These are phyloP conservation scores for Thereuonema tuberculata DNA, from an alignment of 1,140 invertebrate genomes.

Conservation along the genomic window DNA sequence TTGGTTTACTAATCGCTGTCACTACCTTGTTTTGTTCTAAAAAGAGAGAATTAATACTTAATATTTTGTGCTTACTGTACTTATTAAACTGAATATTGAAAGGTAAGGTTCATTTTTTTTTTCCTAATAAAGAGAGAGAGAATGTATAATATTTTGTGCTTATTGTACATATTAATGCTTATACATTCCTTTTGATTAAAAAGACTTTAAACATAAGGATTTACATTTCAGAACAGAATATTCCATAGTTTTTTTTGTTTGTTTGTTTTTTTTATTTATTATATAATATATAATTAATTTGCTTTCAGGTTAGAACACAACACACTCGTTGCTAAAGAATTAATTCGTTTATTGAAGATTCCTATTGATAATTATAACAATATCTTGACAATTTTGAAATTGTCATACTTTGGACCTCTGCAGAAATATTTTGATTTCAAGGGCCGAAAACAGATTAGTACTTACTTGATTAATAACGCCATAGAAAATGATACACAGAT, in stretches of 20 bases:
- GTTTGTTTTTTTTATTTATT: too few species aligned
- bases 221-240: constrained; percentile 1
- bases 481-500: constrained; percentile 78
- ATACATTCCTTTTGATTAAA: too few species aligned
- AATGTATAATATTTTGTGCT: too few species aligned
- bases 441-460: constrained; percentile 70
- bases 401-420: constrained; percentile 70
- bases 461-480: constrained; percentile 75
- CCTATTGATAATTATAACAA: constrained; percentile 92
- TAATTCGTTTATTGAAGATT: constrained; percentile 83
- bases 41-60: too few species aligned
- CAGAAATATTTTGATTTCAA: constrained; percentile 80
- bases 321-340: constrained; percentile 73
- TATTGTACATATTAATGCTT: too few species aligned
- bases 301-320: constrained; percentile 52
- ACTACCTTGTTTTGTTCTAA: too few species aligned
- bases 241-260: too few species aligned
- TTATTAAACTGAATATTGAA: constrained; percentile 59
- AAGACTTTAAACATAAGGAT: too few species aligned
- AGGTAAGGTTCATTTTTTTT: too few species aligned
- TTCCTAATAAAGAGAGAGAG: too few species aligned
- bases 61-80: too few species aligned
- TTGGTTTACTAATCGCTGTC: too few species aligned
- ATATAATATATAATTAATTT: constrained; percentile 15
- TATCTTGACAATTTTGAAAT: constrained; percentile 64